Conservation (phyloP, 2,888 invertebrate genomes). For the Leucania comma region DNA sequence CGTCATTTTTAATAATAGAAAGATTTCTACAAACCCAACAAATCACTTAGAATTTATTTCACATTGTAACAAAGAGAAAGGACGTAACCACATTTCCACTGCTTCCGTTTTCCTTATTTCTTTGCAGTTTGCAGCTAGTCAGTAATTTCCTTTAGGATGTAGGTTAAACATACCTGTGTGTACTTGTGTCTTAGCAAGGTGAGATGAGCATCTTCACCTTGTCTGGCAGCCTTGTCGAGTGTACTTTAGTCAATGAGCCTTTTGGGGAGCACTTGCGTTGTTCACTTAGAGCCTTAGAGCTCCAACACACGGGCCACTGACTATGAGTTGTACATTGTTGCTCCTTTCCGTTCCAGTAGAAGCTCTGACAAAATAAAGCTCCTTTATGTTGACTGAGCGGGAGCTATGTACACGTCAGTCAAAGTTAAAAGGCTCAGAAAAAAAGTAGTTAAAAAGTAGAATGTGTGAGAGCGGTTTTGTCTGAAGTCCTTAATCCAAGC, state of each 20-base stretch:
- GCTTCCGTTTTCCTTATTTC: constrained; percentile 24
- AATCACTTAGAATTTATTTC: constrained; percentile 6
- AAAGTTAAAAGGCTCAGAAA: constrained; percentile 27
- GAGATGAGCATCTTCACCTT: constrained; percentile 28
- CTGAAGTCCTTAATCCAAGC: constrained; percentile 37
- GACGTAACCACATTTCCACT: not conserved
- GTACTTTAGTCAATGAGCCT: constrained; percentile 41
- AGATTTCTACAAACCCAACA: constrained; percentile 21
- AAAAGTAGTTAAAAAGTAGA: constrained; percentile 11
- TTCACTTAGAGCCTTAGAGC: constrained; percentile 15
- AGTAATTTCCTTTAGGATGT: constrained; percentile 38
- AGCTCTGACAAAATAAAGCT: constrained; percentile 3
- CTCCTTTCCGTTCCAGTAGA: constrained; percentile 23
- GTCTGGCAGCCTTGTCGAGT: constrained; percentile 21
- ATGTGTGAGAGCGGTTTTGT: constrained; percentile 27
- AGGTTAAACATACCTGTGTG: constrained; percentile 4
- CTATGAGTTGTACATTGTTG: constrained; percentile 8
- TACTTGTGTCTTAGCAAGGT: constrained; percentile 16
- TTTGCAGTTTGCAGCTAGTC: constrained; percentile 25
- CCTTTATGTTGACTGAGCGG: constrained; percentile 6
- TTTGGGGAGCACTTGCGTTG: constrained; percentile 14
- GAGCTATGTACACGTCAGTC: not conserved
- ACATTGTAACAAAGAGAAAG: constrained; percentile 11
- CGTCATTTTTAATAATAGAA: constrained; percentile 17
- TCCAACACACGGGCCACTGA: not conserved